Base-by-base conservation (phyloP, 2,888 invertebrate species). In the Luperina nickerlii region DNA sequence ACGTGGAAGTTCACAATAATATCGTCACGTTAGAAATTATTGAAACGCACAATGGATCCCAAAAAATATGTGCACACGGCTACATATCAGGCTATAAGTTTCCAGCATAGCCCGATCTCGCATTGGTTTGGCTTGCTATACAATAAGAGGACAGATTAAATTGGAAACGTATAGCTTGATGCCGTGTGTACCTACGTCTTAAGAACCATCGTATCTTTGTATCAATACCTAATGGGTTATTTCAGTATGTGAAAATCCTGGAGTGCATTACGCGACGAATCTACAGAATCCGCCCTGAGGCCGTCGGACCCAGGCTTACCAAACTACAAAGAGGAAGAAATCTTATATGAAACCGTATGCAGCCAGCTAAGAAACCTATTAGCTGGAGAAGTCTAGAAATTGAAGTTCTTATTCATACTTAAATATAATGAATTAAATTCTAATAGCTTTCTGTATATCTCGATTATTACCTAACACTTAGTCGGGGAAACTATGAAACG, bases 381-480 rank as follows among this genome's bases (percentile, higher is more conserved):
- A 24, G 20, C 32, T 24, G 4, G 8, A 15, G 51, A 51, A 27
- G 5, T 0, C 8, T 60, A 42, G 2, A n/a, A 45, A 57, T 27
- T n/a, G 5, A 27, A 15, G 2, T 3, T 27, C 1, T 15, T 27
- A 24, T 24, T n/a, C 4, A 11, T 24, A 54, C 9, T 78, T 7
- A 20, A 27, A n/a, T 15, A 11, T 15, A 11, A 24, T 79, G 27
- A 0, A 65, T 51, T 32, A 51, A 51, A 82, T 24, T 54, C 15
- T 63, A 76, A 76, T 18, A 68, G 24, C 18, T 54, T 80, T 38
- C 27, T 24, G 0, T n/a, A 48, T 63, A 63, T 57, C 48, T 70
- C n/a, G 65, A 86, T 77, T 70, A 84, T 86, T 63, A 77, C 67
- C 45, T 68, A 85, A 86, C 60, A 67, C 74, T 86, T 74, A 51